phyloP scores from a whole-genome alignment of 2,113 vertebrate species.

The Tinamus guttatus region DNA sequence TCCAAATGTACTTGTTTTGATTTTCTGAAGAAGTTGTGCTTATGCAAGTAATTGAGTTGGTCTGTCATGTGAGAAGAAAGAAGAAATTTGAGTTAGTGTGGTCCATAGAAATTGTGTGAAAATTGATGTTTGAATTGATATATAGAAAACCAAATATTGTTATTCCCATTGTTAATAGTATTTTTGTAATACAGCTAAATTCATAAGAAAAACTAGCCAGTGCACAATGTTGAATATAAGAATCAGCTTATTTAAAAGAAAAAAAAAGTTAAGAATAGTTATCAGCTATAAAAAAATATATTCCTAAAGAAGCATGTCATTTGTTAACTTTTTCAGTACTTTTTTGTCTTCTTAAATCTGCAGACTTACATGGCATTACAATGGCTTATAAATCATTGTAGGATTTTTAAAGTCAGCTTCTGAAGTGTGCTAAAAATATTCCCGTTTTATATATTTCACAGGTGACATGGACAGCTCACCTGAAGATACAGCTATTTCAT shows the following conservation, averaged over 20 bases:
- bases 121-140: neutral
- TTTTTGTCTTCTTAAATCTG: neutral
- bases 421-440: neutral
- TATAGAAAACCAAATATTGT: neutral
- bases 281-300: neutral
- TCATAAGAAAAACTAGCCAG: neutral
- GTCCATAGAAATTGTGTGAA: neutral
- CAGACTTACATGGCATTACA: neutral
- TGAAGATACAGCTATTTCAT: conserved; percentile 60
- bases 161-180: neutral
- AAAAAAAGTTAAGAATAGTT: neutral
- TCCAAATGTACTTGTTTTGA: neutral
- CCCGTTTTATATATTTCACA: conserved; percentile 30
- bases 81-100: neutral
- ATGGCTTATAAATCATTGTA: neutral
- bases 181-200: neutral
- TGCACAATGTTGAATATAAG: neutral
- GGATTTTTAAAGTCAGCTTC: neutral
- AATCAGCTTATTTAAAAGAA: neutral
- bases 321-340: neutral
- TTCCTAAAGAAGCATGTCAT: neutral
- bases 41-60: neutral
- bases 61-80: neutral
- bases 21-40: neutral
- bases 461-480: conserved; percentile 37